A percentile compares a stretch with the other conserved stretches of the same genome.
Evolutionary conservation across 2,797 vertebrate species (phyloP).

Genomic region (Brachyalestes nurse): DNA sequence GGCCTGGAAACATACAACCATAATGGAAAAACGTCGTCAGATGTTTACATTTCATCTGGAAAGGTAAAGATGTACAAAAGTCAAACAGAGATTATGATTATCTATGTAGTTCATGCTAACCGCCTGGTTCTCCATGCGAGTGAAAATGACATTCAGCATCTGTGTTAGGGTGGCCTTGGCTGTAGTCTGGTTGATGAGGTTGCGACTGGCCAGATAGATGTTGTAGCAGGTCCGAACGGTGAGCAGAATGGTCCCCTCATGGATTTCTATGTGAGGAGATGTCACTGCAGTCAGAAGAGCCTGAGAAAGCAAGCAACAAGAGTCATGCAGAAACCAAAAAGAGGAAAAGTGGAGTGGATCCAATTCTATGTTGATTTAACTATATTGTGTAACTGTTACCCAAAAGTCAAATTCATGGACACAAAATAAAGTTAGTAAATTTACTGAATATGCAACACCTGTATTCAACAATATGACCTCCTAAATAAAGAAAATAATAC

Average conservation of each 20-base stretch:
- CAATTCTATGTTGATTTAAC: too few species aligned
- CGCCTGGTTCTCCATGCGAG: slow-evolving; percentile 95
- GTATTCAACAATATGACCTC: too few species aligned
- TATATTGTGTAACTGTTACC: too few species aligned
- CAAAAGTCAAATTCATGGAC: too few species aligned
- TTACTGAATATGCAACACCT: not conserved
- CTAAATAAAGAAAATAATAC: not conserved
- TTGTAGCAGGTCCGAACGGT: slow-evolving; percentile 98
- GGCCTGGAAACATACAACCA: slow-evolving; percentile 71
- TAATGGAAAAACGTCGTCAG: not conserved
- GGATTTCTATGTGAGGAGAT: slow-evolving; percentile 95
- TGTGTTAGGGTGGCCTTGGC: slow-evolving; percentile 97
- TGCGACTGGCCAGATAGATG: slow-evolving; percentile 98
- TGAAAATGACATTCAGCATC: slow-evolving; percentile 98
- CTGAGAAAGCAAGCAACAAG: slow-evolving; percentile 70
- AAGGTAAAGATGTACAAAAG: not conserved
- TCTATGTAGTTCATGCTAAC: slow-evolving; percentile 74
- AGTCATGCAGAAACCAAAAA: slow-evolving; percentile 34
- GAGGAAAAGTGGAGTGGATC: not conserved
- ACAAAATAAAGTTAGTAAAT: too few species aligned
- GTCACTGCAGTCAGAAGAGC: slow-evolving; percentile 95
- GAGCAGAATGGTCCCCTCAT: slow-evolving; percentile 94
- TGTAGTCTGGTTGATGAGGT: slow-evolving; percentile 99
- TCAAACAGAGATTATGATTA: not conserved
- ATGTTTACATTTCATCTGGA: not conserved